These are phyloP conservation scores for Perdita meconis DNA, from an alignment of 2,888 invertebrate genomes.

Conservation along the genomic window DNA sequence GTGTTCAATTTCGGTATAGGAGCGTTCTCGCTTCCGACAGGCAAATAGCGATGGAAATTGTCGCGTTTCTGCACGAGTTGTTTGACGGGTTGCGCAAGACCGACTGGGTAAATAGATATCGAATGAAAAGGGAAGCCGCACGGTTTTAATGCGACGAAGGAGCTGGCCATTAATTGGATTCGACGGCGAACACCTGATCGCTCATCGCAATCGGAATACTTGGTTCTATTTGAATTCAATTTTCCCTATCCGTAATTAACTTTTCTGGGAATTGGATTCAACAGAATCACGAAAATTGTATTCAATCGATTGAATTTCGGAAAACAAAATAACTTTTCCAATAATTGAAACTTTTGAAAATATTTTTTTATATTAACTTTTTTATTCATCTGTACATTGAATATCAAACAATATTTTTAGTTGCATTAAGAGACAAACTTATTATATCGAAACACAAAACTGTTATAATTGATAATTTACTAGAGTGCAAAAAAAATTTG, in stretches of 20 bases:
- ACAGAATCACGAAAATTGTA: not conserved
- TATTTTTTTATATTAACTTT: too few relatives aligned
- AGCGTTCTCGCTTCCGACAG: not conserved
- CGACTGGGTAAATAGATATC: slow-evolving; percentile 61
- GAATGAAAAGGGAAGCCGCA: slow-evolving; percentile 70
- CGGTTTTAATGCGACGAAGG: slow-evolving; percentile 73
- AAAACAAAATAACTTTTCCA: too few relatives aligned
- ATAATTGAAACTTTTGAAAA: too few relatives aligned
- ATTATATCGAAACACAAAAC: too few relatives aligned
- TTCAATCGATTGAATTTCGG: not conserved
- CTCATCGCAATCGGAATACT: not conserved
- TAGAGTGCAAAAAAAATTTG: too few relatives aligned
- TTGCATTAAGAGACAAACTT: too few relatives aligned
- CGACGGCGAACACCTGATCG: slow-evolving; percentile 18
- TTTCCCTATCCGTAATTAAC: not conserved
- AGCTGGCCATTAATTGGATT: slow-evolving; percentile 75
- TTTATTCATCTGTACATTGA: too few relatives aligned
- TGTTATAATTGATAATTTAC: too few relatives aligned
- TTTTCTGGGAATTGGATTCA: not conserved
- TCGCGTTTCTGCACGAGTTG: slow-evolving; percentile 24
- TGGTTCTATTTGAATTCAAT: not conserved
- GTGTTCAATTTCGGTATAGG: not conserved
- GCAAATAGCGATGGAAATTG: slow-evolving; percentile 10
- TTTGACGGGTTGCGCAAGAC: slow-evolving; percentile 27
- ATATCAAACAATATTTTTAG: too few relatives aligned